These are phyloP conservation scores for Mnemiopsis leidyi DNA, from an alignment of 37 sponge, comb jelly and placozoan species.

Conservation along the genomic window DNA sequence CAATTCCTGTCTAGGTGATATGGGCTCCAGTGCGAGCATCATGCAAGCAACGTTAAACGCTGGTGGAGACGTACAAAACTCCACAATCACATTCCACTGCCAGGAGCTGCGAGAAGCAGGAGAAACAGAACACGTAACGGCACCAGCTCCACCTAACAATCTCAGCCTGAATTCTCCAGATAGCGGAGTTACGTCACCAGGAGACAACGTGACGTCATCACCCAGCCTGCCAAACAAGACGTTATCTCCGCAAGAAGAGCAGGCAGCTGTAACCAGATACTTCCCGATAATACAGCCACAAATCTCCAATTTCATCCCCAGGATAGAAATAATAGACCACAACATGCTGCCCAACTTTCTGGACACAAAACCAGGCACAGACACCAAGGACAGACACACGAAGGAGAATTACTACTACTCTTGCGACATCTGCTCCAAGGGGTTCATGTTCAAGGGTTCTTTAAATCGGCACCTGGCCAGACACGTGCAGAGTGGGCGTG, in stretches of 20 bases:
- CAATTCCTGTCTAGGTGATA: too few species aligned
- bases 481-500: neutral
- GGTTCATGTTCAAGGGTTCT: slow-evolving; percentile 58
- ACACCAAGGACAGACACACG: slow-evolving; percentile 5
- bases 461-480: slow-evolving; percentile 32
- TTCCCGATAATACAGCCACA: slow-evolving; percentile 14
- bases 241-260: neutral
- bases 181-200: neutral
- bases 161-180: neutral
- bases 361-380: neutral
- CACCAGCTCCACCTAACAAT: neutral
- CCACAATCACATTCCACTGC: slow-evolving; percentile 53
- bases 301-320: neutral
- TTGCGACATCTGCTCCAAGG: slow-evolving; percentile 38
- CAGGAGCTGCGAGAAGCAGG: neutral
- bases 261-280: slow-evolving; percentile 11
- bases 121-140: neutral
- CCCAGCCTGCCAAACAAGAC: neutral
- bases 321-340: neutral
- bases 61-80: neutral
- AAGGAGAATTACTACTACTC: slow-evolving; percentile 53
- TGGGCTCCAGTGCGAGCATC: slow-evolving; percentile 46
- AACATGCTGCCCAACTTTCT: neutral
- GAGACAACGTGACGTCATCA: neutral
- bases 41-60: slow-evolving; percentile 31